A percentile compares a stretch with the other conserved stretches of the same genome.
phyloP scores from a whole-genome alignment of 2,797 vertebrate species.

The Eulemur mongoz region DNA sequence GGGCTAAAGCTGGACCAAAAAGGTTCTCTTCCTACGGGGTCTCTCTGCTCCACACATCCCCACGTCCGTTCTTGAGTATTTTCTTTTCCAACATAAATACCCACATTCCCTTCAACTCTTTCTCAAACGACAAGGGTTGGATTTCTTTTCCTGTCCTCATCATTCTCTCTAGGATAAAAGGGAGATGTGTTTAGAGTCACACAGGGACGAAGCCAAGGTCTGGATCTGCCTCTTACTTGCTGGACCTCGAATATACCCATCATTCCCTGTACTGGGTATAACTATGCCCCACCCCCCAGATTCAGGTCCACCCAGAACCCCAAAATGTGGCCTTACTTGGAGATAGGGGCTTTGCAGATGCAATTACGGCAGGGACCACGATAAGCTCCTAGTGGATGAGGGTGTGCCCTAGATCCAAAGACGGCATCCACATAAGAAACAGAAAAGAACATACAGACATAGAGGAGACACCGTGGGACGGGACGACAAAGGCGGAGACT shows the following conservation, averaged over 20 bases:
- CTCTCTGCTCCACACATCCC: too few relatives aligned
- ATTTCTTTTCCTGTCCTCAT: neutral
- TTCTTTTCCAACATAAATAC: neutral
- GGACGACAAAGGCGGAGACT: neutral
- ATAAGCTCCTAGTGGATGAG: neutral
- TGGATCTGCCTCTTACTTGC: neutral
- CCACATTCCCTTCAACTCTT: neutral
- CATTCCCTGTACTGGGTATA: neutral
- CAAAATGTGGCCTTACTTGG: neutral
- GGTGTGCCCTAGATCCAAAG: neutral
- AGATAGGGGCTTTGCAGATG: neutral
- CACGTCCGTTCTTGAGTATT: neutral
- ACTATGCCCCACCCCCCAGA: too few relatives aligned
- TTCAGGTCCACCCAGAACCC: neutral
- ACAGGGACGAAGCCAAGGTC: neutral
- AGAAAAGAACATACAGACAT: neutral
- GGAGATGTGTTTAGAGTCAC: neutral
- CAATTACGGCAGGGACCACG: neutral
- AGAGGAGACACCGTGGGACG: too few relatives aligned
- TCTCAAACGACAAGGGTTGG: neutral
- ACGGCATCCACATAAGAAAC: fast-evolving
- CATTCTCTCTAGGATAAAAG: neutral
- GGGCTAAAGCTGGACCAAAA: neutral
- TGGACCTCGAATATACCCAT: neutral
- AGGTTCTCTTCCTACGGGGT: fast-evolving